phyloP scores from a whole-genome alignment of 2,797 vertebrate genomes.

The Molossus alvarezi region DNA sequence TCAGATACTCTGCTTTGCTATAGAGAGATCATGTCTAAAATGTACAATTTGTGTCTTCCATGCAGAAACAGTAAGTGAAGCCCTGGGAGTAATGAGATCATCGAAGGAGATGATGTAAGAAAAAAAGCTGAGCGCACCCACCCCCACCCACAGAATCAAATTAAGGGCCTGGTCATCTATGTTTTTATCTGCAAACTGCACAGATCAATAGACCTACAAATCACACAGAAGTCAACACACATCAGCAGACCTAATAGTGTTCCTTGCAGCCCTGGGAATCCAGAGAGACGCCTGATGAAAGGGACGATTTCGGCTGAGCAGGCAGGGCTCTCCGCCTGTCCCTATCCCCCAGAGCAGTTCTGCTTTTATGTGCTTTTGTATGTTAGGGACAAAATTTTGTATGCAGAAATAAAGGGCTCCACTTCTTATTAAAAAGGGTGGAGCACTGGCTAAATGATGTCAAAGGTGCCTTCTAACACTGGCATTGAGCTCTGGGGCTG shows the following conservation, averaged over 20 bases:
- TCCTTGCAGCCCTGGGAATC: not conserved
- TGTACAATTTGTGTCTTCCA: not conserved
- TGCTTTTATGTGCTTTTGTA: conserved; percentile 8
- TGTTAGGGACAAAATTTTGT: not conserved
- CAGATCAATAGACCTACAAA: not conserved
- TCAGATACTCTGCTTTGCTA: not conserved
- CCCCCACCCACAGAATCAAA: not conserved
- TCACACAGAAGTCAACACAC: conserved; percentile 6
- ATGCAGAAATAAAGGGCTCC: conserved; percentile 23
- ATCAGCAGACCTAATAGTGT: not conserved
- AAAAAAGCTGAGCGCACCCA: not conserved
- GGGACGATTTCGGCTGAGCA: not conserved
- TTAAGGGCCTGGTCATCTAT: not conserved
- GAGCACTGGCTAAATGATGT: not conserved
- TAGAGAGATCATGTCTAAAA: conserved; percentile 13
- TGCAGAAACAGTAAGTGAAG: conserved; percentile 30
- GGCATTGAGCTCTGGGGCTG: not conserved
- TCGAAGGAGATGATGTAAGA: conserved; percentile 48
- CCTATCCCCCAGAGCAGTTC: not conserved
- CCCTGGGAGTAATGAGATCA: conserved; percentile 4
- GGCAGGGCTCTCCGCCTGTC: not conserved
- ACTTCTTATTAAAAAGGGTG: not conserved
- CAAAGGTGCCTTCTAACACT: not conserved
- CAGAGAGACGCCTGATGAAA: not conserved
- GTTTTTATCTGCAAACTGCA: conserved; percentile 25